A percentile compares a stretch with the other conserved stretches of the same genome.
phyloP scores from a whole-genome alignment of 2,888 invertebrate genomes.

The Yponomeuta evonymella region DNA sequence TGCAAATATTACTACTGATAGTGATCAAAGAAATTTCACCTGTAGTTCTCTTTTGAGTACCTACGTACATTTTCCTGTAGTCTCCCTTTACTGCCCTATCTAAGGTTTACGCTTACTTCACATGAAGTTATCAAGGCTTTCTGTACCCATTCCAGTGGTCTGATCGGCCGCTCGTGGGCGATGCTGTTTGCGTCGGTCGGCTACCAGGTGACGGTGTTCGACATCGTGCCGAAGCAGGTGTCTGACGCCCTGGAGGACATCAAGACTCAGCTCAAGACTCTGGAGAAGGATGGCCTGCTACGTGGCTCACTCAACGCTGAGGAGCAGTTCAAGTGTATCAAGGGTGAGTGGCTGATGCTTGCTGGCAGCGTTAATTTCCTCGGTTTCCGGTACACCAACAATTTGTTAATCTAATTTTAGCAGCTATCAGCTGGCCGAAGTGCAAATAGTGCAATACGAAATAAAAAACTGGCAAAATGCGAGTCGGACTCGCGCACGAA shows the following conservation, averaged over 20 bases:
- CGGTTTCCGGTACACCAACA: too few relatives aligned
- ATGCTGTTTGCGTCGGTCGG: conserved; percentile 97
- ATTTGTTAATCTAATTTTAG: too few relatives aligned
- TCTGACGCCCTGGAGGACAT: conserved; percentile 84
- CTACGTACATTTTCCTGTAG: too few relatives aligned
- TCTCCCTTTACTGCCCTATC: not conserved
- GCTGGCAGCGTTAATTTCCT: too few relatives aligned
- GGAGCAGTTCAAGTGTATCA: conserved; percentile 86
- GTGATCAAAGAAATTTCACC: too few relatives aligned
- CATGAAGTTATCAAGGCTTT: not conserved
- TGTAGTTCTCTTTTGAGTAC: too few relatives aligned
- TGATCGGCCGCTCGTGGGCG: conserved; percentile 97
- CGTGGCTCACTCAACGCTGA: conserved; percentile 84
- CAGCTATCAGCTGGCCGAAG: too few relatives aligned
- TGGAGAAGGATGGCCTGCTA: conserved; percentile 83
- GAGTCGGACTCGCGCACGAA: too few relatives aligned
- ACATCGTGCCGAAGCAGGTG: conserved; percentile 86
- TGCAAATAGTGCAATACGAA: too few relatives aligned
- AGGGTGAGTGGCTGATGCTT: conserved; percentile 64
- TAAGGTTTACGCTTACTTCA: not conserved
- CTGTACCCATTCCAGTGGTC: conserved; percentile 80
- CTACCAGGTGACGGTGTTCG: conserved; percentile 91
- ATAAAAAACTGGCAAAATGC: too few relatives aligned
- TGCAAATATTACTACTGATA: too few relatives aligned
- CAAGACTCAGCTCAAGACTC: conserved; percentile 79